phyloP scores from a whole-genome alignment of 2,113 vertebrate genomes.

The Vulpes vulpes region DNA sequence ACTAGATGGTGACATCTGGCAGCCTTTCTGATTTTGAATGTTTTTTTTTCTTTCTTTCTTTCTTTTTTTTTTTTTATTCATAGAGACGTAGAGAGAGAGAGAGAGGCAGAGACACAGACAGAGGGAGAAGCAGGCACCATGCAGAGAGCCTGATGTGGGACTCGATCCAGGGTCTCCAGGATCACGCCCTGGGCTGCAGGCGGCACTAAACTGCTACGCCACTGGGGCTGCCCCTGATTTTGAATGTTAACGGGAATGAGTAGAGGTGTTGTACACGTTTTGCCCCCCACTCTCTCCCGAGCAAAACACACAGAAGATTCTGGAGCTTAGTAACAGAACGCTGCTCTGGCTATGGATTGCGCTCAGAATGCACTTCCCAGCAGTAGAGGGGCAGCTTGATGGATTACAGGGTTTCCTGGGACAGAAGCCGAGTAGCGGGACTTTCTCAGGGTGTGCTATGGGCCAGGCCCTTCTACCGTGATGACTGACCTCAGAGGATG shows the following conservation, averaged over 20 bases:
- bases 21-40: background rate
- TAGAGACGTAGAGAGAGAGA: no score
- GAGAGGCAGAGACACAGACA: no score
- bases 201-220: no score
- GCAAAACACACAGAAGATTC: background rate
- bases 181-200: no score
- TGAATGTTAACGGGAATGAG: background rate
- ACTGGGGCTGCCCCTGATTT: background rate
- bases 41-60: no score
- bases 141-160: no score
- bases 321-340: background rate
- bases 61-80: no score
- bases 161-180: no score
- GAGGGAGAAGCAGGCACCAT: no score
- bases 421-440: background rate
- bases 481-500: background rate
- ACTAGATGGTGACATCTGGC: rapidly evolving
- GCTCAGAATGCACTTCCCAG: background rate
- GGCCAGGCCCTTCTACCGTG: background rate
- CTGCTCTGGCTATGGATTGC: rapidly evolving
- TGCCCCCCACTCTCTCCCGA: no score
- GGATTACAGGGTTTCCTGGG: background rate
- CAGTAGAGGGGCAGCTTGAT: no score
- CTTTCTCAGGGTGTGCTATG: background rate
- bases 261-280: background rate